A percentile compares a stretch with the other conserved stretches of the same genome.
Evolutionary conservation across 2,797 vertebrate species (phyloP).

Genomic region (Notoglanidium macrostoma): DNA sequence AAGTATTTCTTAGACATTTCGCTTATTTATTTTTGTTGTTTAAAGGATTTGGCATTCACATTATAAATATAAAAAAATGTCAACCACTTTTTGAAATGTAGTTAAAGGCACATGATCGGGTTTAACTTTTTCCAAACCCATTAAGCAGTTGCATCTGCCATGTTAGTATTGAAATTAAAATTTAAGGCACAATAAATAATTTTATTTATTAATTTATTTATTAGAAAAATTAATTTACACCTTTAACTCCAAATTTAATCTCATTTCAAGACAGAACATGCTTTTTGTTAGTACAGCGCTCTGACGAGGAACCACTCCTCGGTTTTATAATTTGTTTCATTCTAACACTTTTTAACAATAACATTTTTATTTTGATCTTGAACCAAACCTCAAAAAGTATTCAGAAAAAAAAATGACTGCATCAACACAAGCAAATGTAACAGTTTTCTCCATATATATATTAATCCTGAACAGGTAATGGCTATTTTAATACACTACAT

Average conservation of each 20-base stretch:
- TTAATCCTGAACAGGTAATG: background rate
- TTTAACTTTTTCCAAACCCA: background rate
- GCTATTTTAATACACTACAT: background rate
- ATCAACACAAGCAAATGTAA: background rate
- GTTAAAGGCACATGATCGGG: background rate
- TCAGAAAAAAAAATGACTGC: background rate
- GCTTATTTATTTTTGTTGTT: slow-evolving; percentile 14
- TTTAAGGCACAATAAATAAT: background rate
- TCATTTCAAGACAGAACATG: background rate
- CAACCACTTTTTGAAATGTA: background rate
- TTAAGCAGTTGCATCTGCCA: background rate
- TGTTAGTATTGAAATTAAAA: background rate
- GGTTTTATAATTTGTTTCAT: background rate
- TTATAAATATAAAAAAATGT: background rate
- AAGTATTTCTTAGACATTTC: background rate
- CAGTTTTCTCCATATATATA: background rate
- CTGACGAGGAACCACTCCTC: background rate
- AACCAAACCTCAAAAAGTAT: background rate
- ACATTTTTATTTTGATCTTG: background rate
- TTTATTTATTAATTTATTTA: too few relatives aligned
- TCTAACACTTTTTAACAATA: background rate
- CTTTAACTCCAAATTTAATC: background rate
- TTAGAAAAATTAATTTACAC: background rate
- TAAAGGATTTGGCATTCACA: background rate
- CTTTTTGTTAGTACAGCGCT: background rate